phyloP scores from a whole-genome alignment of 2,888 invertebrate genomes.

The Zaprionus obscuricornis region DNA sequence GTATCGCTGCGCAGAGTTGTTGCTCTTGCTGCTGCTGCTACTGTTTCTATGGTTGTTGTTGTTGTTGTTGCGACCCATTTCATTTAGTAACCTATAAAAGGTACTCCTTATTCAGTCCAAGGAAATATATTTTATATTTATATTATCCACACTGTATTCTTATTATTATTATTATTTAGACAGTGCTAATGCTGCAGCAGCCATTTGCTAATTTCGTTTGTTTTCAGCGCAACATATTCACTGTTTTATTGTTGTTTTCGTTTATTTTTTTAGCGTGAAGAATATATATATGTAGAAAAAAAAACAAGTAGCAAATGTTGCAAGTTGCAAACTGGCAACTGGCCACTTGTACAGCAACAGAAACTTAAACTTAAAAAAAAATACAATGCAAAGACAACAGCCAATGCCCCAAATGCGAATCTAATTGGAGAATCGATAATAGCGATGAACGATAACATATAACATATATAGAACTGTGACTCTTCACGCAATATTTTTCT shows the following conservation, averaged over 20 bases:
- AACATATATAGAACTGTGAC: background rate
- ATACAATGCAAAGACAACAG: conserved; percentile 22
- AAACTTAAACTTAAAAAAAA: conserved; percentile 27
- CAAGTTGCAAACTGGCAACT: too few relatives aligned
- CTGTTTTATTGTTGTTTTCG: background rate
- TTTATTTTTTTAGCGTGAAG: too few relatives aligned
- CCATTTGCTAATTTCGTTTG: conserved; percentile 5
- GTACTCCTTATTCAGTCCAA: conserved; percentile 32
- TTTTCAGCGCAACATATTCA: conserved; percentile 29
- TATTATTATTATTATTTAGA: conserved; percentile 1
- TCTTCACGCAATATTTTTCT: conserved; percentile 7
- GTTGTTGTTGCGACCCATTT: conserved; percentile 51
- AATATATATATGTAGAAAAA: conserved; percentile 1
- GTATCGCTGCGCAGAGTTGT: background rate
- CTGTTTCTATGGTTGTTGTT: conserved; percentile 18
- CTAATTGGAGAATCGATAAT: conserved; percentile 36
- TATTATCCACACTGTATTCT: too few relatives aligned
- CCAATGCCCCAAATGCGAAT: conserved; percentile 24
- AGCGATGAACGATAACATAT: conserved; percentile 34
- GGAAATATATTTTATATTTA: too few relatives aligned
- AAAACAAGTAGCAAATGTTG: conserved; percentile 12
- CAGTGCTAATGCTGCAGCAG: background rate
- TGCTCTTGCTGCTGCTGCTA: conserved; percentile 22
- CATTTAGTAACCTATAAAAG: conserved; percentile 4
- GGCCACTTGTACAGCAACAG: background rate